Percentiles rank a stretch among this genome's conserved stretches.
phyloP scores from a whole-genome alignment of 2,888 invertebrate species.

The Seira ritae region DNA sequence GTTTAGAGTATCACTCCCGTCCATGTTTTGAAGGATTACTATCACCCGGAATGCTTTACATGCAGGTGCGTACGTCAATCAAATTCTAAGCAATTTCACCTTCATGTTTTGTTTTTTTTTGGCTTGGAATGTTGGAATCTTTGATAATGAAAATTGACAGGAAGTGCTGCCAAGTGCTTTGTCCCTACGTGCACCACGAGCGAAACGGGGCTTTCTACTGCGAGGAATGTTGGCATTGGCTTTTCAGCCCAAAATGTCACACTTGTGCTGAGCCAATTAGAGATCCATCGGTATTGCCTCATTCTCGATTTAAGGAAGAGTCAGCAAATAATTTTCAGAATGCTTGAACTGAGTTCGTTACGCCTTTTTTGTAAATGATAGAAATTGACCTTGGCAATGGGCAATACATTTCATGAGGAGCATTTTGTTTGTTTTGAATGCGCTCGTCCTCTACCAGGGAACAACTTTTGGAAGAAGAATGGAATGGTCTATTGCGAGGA shows the following conservation, averaged over 20 bases:
- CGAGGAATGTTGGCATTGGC: constrained; percentile 65
- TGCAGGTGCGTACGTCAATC: constrained; percentile 34
- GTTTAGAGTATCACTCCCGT: constrained; percentile 52
- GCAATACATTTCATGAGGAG: constrained; percentile 68
- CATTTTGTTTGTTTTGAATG: constrained; percentile 72
- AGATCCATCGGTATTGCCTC: constrained; percentile 63
- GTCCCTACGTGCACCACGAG: constrained; percentile 68
- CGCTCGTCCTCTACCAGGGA: constrained; percentile 64
- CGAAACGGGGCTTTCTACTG: constrained; percentile 67
- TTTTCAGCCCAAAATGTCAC: constrained; percentile 70
- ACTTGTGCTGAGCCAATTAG: constrained; percentile 67
- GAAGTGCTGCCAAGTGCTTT: constrained; percentile 70
- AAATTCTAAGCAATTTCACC: no score
- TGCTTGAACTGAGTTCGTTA: background rate
- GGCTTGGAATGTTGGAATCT: no score
- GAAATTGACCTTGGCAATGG: constrained; percentile 71
- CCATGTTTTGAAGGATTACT: constrained; percentile 63
- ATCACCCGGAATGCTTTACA: constrained; percentile 71
- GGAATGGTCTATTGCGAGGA: constrained; percentile 71
- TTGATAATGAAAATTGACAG: background rate
- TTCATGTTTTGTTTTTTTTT: no score
- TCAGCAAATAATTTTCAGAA: background rate
- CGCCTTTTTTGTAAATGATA: constrained; percentile 22
- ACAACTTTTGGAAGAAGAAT: constrained; percentile 66
- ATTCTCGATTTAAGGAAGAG: background rate